Evolutionary conservation across 2,888 invertebrate species (phyloP).

Genomic region (Macaria notata): DNA sequence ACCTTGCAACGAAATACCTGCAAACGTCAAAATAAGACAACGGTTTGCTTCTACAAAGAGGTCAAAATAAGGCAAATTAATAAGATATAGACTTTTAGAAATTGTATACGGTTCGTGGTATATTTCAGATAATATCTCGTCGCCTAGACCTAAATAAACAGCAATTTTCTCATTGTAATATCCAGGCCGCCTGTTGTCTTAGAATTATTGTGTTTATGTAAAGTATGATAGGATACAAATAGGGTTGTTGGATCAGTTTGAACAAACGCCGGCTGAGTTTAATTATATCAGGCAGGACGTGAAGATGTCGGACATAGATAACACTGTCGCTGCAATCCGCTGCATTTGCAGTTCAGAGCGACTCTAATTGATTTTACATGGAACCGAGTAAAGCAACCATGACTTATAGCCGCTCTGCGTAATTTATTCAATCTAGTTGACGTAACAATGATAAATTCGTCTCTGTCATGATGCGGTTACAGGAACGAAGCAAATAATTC

Average conservation of each 20-base stretch:
- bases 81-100: too few relatives aligned
- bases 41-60: too few relatives aligned
- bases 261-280: constrained; percentile 20
- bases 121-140: too few relatives aligned
- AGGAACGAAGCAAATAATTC: constrained; percentile 7
- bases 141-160: constrained; percentile 10
- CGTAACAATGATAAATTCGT: constrained; percentile 17
- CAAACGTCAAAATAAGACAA: too few relatives aligned
- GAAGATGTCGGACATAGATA: constrained; percentile 27
- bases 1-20: not conserved
- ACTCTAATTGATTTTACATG: constrained; percentile 31
- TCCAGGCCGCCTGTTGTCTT: not conserved
- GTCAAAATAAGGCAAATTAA: too few relatives aligned
- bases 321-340: constrained; percentile 29
- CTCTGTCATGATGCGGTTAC: constrained; percentile 11
- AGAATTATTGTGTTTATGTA: constrained; percentile 8
- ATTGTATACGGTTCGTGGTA: too few relatives aligned
- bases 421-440: constrained; percentile 22
- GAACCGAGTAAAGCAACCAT: constrained; percentile 25
- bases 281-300: constrained; percentile 20
- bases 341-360: constrained; percentile 19
- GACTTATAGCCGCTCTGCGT: constrained; percentile 27
- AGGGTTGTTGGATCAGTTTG: constrained; percentile 3
- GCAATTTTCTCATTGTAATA: constrained; percentile 10
- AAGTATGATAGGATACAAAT: constrained; percentile 7